Percentiles rank a stretch among this genome's conserved stretches.
These are phyloP conservation scores for Trypoxylon attenuatum DNA, from an alignment of 2,888 invertebrate species.

Conservation along the genomic window DNA sequence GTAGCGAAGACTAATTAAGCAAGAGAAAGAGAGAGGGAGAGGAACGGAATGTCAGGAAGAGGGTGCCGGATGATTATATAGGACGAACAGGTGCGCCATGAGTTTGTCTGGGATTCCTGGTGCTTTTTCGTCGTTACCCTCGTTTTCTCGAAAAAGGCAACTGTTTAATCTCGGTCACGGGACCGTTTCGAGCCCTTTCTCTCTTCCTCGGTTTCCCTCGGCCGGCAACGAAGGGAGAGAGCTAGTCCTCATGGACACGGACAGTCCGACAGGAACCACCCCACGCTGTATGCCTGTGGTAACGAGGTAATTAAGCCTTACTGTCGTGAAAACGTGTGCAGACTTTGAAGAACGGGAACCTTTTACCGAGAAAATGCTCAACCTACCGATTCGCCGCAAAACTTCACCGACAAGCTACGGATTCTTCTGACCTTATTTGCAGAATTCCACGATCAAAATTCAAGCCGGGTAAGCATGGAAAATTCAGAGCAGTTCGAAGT, in stretches of 20 bases:
- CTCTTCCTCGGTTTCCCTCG: conserved; percentile 4
- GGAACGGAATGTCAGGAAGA: background rate
- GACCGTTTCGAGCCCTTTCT: conserved; percentile 16
- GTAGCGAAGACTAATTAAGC: background rate
- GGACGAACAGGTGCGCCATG: background rate
- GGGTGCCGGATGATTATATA: background rate
- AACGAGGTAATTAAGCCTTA: conserved; percentile 46
- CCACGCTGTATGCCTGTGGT: conserved; percentile 23
- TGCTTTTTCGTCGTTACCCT: background rate
- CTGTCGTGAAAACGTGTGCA: conserved; percentile 23
- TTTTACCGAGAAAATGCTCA: conserved; percentile 1
- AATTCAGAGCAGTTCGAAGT: no score
- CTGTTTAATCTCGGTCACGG: conserved; percentile 30
- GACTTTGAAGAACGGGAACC: conserved; percentile 7
- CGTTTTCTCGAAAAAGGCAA: background rate
- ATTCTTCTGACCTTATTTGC: no score
- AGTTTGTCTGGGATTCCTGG: conserved; percentile 1
- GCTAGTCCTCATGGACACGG: background rate
- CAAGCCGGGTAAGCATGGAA: no score
- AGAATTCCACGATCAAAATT: no score
- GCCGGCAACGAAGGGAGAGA: no score
- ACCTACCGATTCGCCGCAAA: no score
- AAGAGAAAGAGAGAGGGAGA: no score
- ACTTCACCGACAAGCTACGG: background rate
- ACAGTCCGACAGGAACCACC: conserved; percentile 15